These are phyloP conservation scores for Smutsia gigantea DNA, from an alignment of 2,797 vertebrate genomes.

Conservation along the genomic window DNA sequence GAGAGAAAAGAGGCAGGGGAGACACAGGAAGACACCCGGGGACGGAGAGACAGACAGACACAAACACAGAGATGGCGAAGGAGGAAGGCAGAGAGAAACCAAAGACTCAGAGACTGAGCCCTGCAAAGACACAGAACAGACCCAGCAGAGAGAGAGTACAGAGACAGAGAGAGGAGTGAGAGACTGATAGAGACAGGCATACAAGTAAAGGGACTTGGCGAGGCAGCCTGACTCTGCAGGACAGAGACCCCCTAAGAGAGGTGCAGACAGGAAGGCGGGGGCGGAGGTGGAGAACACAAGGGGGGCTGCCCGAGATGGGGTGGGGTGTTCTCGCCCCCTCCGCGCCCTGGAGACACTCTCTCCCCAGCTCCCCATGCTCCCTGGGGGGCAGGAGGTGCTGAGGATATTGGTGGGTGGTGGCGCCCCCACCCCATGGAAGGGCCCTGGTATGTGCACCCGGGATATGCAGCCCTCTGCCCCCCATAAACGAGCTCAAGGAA, in stretches of 20 bases:
- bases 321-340: not conserved
- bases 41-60: not conserved
- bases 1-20: not conserved
- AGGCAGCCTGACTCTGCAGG: not conserved
- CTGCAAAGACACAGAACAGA: not conserved
- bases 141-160: not conserved
- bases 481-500: not conserved
- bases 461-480: not conserved
- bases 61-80: constrained; percentile 35
- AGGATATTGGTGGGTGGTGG: not conserved
- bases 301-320: not conserved
- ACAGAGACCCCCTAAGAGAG: not conserved
- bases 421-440: not conserved
- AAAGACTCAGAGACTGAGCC: not conserved
- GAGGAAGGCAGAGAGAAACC: not conserved
- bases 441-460: not conserved
- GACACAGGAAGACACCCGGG: not conserved
- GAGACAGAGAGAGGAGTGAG: not conserved
- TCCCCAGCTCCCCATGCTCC: not conserved
- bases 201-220: not conserved
- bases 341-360: not conserved
- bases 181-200: too few relatives aligned
- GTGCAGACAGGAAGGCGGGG: constrained; percentile 27
- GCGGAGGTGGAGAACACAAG: not conserved
- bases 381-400: not conserved